Evolutionary conservation across 2,888 invertebrate species (phyloP).

Genomic region (Opisthograptis luteolata): DNA sequence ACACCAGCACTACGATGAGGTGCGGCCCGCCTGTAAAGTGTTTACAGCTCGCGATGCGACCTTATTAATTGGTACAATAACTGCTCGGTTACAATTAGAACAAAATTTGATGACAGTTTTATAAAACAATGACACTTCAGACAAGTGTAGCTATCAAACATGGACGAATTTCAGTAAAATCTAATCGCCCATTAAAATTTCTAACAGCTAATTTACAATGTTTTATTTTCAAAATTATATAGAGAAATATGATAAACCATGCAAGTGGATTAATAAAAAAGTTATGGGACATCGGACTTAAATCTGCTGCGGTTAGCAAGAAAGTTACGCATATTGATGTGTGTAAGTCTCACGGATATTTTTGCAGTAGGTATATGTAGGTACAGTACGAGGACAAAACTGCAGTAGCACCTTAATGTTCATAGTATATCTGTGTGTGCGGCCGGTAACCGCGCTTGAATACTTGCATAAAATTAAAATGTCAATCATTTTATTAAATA

Average conservation of each 20-base stretch:
- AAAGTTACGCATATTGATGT: slow-evolving; percentile 30
- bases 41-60: too few relatives aligned
- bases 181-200: slow-evolving; percentile 24
- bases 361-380: too few relatives aligned
- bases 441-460: too few relatives aligned
- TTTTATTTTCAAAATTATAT: slow-evolving; percentile 41
- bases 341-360: slow-evolving; percentile 33
- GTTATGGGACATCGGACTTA: slow-evolving; percentile 43
- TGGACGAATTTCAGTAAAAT: slow-evolving; percentile 25
- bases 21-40: too few relatives aligned
- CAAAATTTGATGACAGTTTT: background rate
- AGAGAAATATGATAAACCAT: slow-evolving; percentile 66
- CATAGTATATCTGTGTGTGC: too few relatives aligned
- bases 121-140: slow-evolving; percentile 1
- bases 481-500: too few relatives aligned
- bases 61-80: background rate
- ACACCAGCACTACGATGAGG: too few relatives aligned
- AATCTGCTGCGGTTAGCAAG: slow-evolving; percentile 37
- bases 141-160: slow-evolving; percentile 19
- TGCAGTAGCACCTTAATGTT: too few relatives aligned
- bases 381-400: too few relatives aligned
- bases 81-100: background rate
- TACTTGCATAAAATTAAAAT: too few relatives aligned
- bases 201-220: slow-evolving; percentile 31
- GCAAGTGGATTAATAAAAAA: slow-evolving; percentile 53